Base-by-base conservation (phyloP, 92 coral and sea anemone genomes). In the Zoanthus sociatus region DNA sequence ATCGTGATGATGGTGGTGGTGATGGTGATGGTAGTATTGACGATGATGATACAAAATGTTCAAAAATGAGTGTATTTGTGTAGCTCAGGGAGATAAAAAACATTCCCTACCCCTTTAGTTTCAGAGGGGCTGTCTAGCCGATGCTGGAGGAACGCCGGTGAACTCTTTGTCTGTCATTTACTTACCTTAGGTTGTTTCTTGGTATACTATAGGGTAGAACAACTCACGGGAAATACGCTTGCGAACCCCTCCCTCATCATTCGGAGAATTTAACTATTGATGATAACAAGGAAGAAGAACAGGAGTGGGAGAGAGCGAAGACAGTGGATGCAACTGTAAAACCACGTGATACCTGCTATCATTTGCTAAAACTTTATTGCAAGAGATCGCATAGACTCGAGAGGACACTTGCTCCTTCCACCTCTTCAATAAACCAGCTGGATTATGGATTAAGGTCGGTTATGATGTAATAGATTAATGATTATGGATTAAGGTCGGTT, bases 391-490 rank as follows among this genome's bases (percentile, higher is more conserved):
- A 97, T 87, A 60, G 97, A 73, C 98, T 97, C 18, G 96, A 97
- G 88, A 88, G 93, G 30, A 89, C 93, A 45, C 92, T 97, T 64
- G 93, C 97, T 26, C 98, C 99, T 20, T 91, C 97, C 6, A 95
- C 99, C 0, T 97, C 92, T 61, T 93, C 99, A 8, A 77, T 88
- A 0, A 82, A 89, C 68, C 99, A 97, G 63, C 92, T 97, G 6
- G 98, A 97, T 89, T 94, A 90, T 79, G 87, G 99, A 78, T 90
- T 95, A 73, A 97, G 99, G 99, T 97, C 89, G 9, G n/a, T 9
- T 11, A 44, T 12, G 12, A 18, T n/a, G 50, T 50, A 1, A 7
- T 50, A 50, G 55, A 50, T 3, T 7, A 50, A 50, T 50, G 12
- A 50, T 7, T 26, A 26, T 26, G 26, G 26, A 26, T 26, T 26